These are phyloP conservation scores for Myotis daubentonii DNA, from an alignment of 2,797 vertebrate genomes.

Conservation along the genomic window DNA sequence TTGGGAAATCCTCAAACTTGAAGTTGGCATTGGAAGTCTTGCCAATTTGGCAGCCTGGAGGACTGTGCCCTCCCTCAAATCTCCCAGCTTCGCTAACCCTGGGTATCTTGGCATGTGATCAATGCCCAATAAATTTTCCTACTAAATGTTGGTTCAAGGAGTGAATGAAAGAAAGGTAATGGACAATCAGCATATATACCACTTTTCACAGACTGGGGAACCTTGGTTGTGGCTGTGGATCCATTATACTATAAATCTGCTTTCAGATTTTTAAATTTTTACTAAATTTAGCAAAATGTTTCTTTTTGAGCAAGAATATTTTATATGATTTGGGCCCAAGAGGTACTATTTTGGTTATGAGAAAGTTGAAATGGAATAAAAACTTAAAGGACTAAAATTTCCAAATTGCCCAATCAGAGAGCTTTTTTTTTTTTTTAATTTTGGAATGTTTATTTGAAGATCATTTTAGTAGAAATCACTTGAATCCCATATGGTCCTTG, in stretches of 20 bases:
- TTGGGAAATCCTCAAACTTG: background rate
- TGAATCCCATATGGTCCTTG: background rate
- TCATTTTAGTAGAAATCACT: background rate
- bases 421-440: background rate
- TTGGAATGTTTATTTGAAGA: background rate
- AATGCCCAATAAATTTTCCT: background rate
- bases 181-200: background rate
- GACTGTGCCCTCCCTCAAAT: background rate
- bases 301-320: background rate
- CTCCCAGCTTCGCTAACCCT: background rate
- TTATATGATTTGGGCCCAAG: conserved; percentile 10
- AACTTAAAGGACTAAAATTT: background rate
- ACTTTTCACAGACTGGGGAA: background rate
- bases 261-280: background rate
- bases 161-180: background rate
- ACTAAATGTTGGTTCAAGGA: background rate
- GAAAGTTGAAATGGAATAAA: conserved; percentile 26
- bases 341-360: background rate
- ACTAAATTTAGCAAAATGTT: background rate
- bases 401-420: background rate
- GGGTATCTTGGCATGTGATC: background rate
- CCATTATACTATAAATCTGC: background rate
- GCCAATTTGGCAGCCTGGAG: background rate
- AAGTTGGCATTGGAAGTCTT: background rate
- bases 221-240: background rate